Base-by-base conservation (phyloP, 1,140 invertebrate genomes). In the Polyergus mexicanus region DNA sequence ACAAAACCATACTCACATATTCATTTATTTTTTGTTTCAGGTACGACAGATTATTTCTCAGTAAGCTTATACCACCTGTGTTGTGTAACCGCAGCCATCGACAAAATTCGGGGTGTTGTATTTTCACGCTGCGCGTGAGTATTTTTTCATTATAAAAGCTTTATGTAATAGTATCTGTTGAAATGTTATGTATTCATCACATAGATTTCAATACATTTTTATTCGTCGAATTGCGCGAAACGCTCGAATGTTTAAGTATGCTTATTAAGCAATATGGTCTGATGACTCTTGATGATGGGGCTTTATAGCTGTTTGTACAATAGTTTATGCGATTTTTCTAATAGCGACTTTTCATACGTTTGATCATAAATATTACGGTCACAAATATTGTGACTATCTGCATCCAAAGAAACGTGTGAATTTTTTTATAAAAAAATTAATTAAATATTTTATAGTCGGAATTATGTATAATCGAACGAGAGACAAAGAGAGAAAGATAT, bases 1-100 rank as follows among this genome's bases (percentile, higher is more conserved):
- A 47, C 13, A 35, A 47, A 47, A 19, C 19, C 76, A 19, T 54
- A n/a, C 68, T 83, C 54, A 83, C 22, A 62, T 56, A 47, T 56
- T 8, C n/a, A 8, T 74, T 62, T 72, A n/a, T 74, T 74, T 83
- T 74, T 83, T 83, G 78, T 83, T 83, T 83, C 68, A 83, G 78
- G 78, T 83, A 83, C 51, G 78, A 62, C 56, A 47, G 54, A 60
- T 47, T 83, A 44, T 72, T 74, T 83, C 16, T 51, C 54, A 71
- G 78, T 83, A 74, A 47, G 68, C 68, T 74, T 74, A 72, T 44
- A 35, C 22, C 19, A 35, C 22, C 19, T 16, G 32, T 5, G 32
- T 38, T 10, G 10, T 19, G 19, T 19, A 58, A 25, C n/a, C 51
- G 32, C 2, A 13, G 16, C 6, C 11, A 60, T 71, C 51, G 35